phyloP scores from a whole-genome alignment of 2,113 vertebrate species.

The Oncorhynchus kisutch region DNA sequence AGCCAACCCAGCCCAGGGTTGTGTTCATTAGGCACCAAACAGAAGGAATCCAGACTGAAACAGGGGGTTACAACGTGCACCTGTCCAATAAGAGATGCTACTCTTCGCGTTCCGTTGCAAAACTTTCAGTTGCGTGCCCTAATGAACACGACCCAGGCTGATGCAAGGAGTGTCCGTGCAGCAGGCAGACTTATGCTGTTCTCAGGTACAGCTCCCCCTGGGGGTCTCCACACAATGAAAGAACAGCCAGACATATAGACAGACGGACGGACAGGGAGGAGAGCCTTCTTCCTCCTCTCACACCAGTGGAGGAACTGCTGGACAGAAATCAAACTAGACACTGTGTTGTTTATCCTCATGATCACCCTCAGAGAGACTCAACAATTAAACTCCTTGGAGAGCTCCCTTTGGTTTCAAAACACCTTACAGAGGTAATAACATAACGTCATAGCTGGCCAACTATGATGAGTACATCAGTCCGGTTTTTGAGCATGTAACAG shows the following conservation, averaged over 20 bases:
- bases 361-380: neutral
- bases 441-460: neutral
- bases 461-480: neutral
- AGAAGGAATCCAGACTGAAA: slow-evolving; percentile 28
- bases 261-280: neutral
- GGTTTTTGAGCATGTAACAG: neutral
- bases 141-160: neutral
- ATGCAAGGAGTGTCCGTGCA: slow-evolving; percentile 18
- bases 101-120: too few species aligned
- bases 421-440: neutral
- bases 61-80: slow-evolving; percentile 39
- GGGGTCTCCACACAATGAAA: neutral
- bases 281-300: slow-evolving; percentile 43
- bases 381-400: neutral
- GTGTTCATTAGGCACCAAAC: neutral
- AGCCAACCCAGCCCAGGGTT: too few species aligned
- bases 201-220: neutral
- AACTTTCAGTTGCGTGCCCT: too few species aligned
- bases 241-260: neutral
- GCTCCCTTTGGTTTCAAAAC: neutral
- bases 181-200: neutral
- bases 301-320: slow-evolving; percentile 49
- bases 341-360: neutral
- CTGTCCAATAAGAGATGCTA: neutral
- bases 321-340: slow-evolving; percentile 41